phyloP scores from a whole-genome alignment of 1,140 invertebrate genomes.

The Ostrea denselamellosa region DNA sequence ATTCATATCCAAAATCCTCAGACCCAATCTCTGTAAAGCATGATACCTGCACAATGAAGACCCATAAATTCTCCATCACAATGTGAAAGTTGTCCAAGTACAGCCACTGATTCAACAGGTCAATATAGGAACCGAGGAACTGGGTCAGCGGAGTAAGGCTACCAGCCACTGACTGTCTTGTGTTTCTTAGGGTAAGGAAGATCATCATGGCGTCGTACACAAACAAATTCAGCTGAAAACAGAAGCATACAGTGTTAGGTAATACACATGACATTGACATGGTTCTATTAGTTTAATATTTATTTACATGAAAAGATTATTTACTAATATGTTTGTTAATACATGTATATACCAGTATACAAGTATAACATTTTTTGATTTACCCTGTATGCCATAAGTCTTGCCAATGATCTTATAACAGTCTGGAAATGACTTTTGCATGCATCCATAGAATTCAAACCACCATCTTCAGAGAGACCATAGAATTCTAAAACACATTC shows the following conservation, averaged over 20 bases:
- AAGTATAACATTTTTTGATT: neutral
- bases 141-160: constrained; percentile 67
- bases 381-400: constrained; percentile 73
- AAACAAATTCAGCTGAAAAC: constrained; percentile 73
- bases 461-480: neutral
- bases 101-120: constrained; percentile 67
- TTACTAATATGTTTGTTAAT: too few species aligned
- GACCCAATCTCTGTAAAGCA: too few species aligned
- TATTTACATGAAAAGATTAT: neutral
- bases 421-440: constrained; percentile 62
- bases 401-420: constrained; percentile 60
- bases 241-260: neutral
- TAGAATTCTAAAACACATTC: neutral
- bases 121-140: constrained; percentile 69
- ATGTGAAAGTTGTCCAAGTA: constrained; percentile 64
- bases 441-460: constrained; percentile 34
- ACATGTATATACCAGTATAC: too few species aligned
- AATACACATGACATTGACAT: neutral
- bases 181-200: constrained; percentile 57
- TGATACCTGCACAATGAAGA: constrained; percentile 70
- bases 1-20: too few species aligned
- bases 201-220: constrained; percentile 68
- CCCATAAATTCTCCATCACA: constrained; percentile 70
- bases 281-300: neutral
- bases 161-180: constrained; percentile 51